Base-by-base conservation (phyloP, 2,888 invertebrate genomes). In the Tachina fera region DNA sequence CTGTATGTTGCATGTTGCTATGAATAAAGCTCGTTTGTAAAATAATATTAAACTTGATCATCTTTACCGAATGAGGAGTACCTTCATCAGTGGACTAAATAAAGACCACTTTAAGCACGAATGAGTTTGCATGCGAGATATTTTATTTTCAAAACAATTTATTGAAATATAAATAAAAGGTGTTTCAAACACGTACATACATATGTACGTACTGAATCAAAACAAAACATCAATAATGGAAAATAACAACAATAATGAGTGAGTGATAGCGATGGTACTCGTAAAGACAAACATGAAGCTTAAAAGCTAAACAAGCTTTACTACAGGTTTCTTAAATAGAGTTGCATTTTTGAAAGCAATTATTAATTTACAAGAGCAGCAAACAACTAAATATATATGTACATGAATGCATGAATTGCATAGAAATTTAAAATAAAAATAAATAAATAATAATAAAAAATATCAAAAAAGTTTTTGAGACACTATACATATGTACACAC, bases 41-140 rank as follows among this genome's bases (percentile, higher is more conserved):
- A 72, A 72, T 68, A 61, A n/a, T 72, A 74, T 70, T 83, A 79
- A 75, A 75, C 74, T 83, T 83, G 83, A 68, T 70, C 78, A 83
- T 58, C 58, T 41, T 67, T 56, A 47, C n/a, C 16, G 39, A 45
- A 1, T 67, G 39, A 67, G 67, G 31, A 31, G 31, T 13, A 1
- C 6, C 31, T 53, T 39, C 53, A 51, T 45, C 16, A 63, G 45
- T 43, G 9, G 31, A 31, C 6, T 22, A 56, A 43, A 58, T 22
- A 56, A 43, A 58, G 61, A 61, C 61, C 8, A 16, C 41, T 41
- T 61, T 9, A 22, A 10, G 41, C 53, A 41, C 19, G 31, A 77
- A 47, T 39, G 58, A 22, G 11, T 65, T 71, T 41, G 47, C 71
- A 65, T 71, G 72, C 4, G 11, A 19, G 68, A 49, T 41, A 60